Conservation (phyloP, 2,888 invertebrate species). For the Odontocerum albicorne region DNA sequence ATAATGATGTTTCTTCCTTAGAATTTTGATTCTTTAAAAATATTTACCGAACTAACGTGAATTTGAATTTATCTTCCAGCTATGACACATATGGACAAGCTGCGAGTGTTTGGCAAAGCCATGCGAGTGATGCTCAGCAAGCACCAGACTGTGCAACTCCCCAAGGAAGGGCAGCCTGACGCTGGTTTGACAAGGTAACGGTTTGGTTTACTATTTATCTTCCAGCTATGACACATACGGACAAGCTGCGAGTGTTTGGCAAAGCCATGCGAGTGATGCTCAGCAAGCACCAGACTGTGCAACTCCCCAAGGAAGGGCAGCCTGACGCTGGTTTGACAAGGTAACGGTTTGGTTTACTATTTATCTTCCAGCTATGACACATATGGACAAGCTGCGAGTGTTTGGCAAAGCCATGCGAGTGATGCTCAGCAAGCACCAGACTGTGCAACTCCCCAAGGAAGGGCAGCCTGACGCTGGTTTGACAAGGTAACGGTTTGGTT, state of each 20-base stretch:
- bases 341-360: too few relatives aligned
- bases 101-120: constrained; percentile 94
- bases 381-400: constrained; percentile 96
- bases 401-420: constrained; percentile 97
- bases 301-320: constrained; percentile 98
- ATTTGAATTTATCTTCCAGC: too few relatives aligned
- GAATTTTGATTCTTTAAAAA: too few relatives aligned
- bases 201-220: too few relatives aligned
- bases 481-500: too few relatives aligned
- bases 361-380: constrained; percentile 84
- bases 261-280: constrained; percentile 97
- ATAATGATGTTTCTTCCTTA: too few relatives aligned
- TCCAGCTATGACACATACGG: constrained; percentile 92
- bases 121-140: constrained; percentile 98
- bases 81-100: constrained; percentile 95
- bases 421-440: constrained; percentile 97
- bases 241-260: constrained; percentile 95
- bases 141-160: constrained; percentile 98
- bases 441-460: constrained; percentile 98
- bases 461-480: constrained; percentile 98
- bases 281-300: constrained; percentile 98
- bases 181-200: constrained; percentile 92
- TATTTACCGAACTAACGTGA: too few relatives aligned
- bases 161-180: constrained; percentile 98
- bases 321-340: constrained; percentile 97